Evolutionary conservation across 2,797 vertebrate genomes (phyloP).

Genomic region (Pseudochirops corinnae): DNA sequence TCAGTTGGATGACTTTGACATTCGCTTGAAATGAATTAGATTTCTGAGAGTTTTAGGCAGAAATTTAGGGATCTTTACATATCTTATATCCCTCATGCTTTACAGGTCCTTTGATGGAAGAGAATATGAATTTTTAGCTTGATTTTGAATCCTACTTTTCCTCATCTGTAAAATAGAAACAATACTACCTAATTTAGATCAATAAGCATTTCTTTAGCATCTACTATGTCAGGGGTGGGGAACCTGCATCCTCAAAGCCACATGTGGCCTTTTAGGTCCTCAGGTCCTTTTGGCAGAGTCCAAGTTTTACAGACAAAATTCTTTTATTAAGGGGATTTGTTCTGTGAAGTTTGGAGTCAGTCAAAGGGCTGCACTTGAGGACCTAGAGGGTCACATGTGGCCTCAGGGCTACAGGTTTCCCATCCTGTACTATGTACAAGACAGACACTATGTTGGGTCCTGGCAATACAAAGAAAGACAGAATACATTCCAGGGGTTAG

Average conservation of each 20-base stretch:
- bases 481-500: neutral
- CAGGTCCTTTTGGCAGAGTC: too few relatives aligned
- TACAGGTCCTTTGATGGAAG: constrained; percentile 9
- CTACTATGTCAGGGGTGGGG: too few relatives aligned
- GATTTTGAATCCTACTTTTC: neutral
- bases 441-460: neutral
- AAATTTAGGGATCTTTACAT: constrained; percentile 37
- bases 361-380: too few relatives aligned
- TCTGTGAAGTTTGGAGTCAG: too few relatives aligned
- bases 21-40: constrained; percentile 59
- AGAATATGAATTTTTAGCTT: neutral
- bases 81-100: constrained; percentile 29
- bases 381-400: too few relatives aligned
- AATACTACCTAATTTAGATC: neutral
- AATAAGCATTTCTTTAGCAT: neutral
- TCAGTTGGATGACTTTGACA: constrained; percentile 48
- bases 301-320: too few relatives aligned
- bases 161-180: neutral
- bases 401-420: too few relatives aligned
- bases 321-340: too few relatives aligned
- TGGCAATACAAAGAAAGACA: neutral
- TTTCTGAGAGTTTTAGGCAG: neutral
- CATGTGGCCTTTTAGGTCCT: too few relatives aligned
- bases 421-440: neutral
- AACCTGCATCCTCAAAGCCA: too few relatives aligned